phyloP scores from a whole-genome alignment of 2,888 invertebrate species.

The Pseudolycoriella hygida region DNA sequence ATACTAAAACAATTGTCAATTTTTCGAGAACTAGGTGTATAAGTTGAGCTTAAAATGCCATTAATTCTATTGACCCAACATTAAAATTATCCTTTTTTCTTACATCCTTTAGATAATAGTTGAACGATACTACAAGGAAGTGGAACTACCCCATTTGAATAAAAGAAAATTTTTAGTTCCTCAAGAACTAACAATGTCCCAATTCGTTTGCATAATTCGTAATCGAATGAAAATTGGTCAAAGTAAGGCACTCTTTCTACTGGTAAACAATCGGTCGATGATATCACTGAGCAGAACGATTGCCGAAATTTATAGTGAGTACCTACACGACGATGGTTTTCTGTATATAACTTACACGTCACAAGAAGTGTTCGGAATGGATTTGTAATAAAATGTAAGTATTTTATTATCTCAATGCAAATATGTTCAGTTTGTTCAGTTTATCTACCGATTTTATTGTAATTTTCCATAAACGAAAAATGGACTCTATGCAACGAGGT shows the following conservation, averaged over 20 bases:
- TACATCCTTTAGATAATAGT: slow-evolving; percentile 54
- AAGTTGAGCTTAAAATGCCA: too few species aligned
- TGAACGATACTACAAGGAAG: slow-evolving; percentile 64
- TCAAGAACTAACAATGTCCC: slow-evolving; percentile 76
- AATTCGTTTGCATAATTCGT: slow-evolving; percentile 63
- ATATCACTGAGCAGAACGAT: slow-evolving; percentile 64
- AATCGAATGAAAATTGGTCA: slow-evolving; percentile 33
- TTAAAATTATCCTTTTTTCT: slow-evolving; percentile 14
- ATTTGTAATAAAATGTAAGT: too few species aligned
- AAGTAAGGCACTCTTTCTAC: slow-evolving; percentile 57
- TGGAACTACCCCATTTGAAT: slow-evolving; percentile 54
- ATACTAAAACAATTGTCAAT: too few species aligned
- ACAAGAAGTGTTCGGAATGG: slow-evolving; percentile 65
- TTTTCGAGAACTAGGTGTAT: too few species aligned
- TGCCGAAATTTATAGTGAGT: slow-evolving; percentile 60
- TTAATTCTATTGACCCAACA: too few species aligned
- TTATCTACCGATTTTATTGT: too few species aligned
- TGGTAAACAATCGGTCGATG: slow-evolving; percentile 69
- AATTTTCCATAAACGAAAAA: too few species aligned
- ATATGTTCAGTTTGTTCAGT: too few species aligned
- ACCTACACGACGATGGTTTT: slow-evolving; percentile 68
- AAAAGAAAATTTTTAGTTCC: slow-evolving; percentile 80
- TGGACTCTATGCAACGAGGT: too few species aligned
- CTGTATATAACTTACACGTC: slow-evolving; percentile 79
- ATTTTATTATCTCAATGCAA: too few species aligned